Evolutionary conservation across 2,113 vertebrate genomes (phyloP), one percentile per base, ranked within the genome.

Genomic region (Myrmecobius fasciatus): DNA sequence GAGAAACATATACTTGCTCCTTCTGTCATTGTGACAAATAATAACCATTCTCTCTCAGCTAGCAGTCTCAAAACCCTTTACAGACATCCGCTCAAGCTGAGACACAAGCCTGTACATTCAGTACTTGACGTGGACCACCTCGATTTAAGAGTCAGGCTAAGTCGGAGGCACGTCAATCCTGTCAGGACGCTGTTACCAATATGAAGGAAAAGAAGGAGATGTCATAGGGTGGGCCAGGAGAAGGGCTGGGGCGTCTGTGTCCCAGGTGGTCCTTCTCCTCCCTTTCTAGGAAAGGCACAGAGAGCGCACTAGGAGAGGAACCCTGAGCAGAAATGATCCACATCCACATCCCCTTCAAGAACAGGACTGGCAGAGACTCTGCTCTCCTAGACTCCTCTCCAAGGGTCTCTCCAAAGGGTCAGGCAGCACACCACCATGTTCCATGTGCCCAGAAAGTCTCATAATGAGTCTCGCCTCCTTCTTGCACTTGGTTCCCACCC

Each of bases 381-480:
- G 91, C 91, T 96, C 91, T 96, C 46, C 94, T 94, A 96, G 91
- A 5, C 2, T 94, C 89, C 95, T 0, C 92, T 60, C 53, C 36
- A 96, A 94, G 96, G 54, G 52, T 93, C 90, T 89, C 94, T 93
- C 89, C 46, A 95, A 96, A 97, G n/a, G 94, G 93, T 88, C 31
- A 96, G 91, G 94, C 93, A 95, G 94, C 49, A 96, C 48, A 96
- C 9, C 93, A 92, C 53, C 94, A 89, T 52, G 94, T 91, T 95
- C 91, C 89, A 96, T 83, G 92, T 96, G 94, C 91, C 90, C 93
- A 96, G 92, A 96, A 96, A 96, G 83, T 97, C 91, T 94, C 48
- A 54, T 95, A 56, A 96, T 91, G 94, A 92, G 94, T 98, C 94
- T 97, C 95, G 94, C 92, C 95, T 97, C 91, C 92, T 96, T 94